Evolutionary conservation across 2,888 invertebrate species (phyloP).

Genomic region (Aplocera efformata): DNA sequence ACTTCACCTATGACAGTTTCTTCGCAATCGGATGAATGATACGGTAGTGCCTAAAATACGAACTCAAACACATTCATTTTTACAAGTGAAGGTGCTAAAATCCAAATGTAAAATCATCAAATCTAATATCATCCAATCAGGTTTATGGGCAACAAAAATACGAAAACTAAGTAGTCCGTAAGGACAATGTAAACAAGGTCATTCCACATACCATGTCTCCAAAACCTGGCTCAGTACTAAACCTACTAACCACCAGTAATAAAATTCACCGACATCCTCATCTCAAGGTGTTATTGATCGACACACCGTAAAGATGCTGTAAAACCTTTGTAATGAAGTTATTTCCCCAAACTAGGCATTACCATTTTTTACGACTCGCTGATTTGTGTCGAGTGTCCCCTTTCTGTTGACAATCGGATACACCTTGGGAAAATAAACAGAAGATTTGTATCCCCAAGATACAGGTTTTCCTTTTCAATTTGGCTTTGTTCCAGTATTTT

Average conservation of each 20-base stretch:
- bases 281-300: slow-evolving; percentile 37
- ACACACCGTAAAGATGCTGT: slow-evolving; percentile 58
- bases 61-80: too few relatives aligned
- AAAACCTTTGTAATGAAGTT: slow-evolving; percentile 64
- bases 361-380: slow-evolving; percentile 58
- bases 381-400: slow-evolving; percentile 36
- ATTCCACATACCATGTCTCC: too few relatives aligned
- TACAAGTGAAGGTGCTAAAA: too few relatives aligned
- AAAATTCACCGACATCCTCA: slow-evolving; percentile 23
- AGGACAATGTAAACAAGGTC: too few relatives aligned
- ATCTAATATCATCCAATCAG: too few relatives aligned
- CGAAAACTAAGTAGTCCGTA: too few relatives aligned
- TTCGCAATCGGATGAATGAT: too few relatives aligned
- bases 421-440: slow-evolving; percentile 14
- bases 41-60: too few relatives aligned
- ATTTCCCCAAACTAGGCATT: slow-evolving; percentile 64
- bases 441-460: slow-evolving; percentile 15
- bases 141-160: too few relatives aligned
- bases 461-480: slow-evolving; percentile 16
- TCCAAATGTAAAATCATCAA: too few relatives aligned
- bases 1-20: too few relatives aligned
- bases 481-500: slow-evolving; percentile 8
- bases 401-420: slow-evolving; percentile 29
- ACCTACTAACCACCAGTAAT: slow-evolving; percentile 23
- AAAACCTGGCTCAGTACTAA: slow-evolving; percentile 3